phyloP scores from a whole-genome alignment of 2,797 vertebrate species.

The Triplophysa bombifrons region DNA sequence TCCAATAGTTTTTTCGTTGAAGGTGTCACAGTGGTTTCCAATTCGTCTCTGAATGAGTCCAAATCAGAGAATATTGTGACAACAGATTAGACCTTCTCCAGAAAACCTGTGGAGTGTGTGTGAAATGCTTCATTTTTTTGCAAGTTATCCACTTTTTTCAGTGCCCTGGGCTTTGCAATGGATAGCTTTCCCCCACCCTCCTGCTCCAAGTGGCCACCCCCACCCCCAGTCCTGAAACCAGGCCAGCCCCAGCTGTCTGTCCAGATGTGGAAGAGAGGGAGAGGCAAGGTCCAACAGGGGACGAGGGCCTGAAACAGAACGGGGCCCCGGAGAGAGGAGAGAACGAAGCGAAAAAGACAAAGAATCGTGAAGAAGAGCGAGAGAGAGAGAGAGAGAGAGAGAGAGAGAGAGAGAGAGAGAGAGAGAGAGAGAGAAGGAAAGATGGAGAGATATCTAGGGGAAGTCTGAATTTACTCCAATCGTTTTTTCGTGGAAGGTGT shows the following conservation, averaged over 20 bases:
- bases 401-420: not conserved
- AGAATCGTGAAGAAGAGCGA: slow-evolving; percentile 32
- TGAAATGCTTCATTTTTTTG: slow-evolving; percentile 68
- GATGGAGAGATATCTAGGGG: slow-evolving; percentile 34
- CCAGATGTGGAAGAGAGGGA: slow-evolving; percentile 90
- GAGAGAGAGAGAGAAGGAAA: slow-evolving; percentile 12
- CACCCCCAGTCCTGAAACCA: slow-evolving; percentile 86
- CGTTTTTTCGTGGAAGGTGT: not conserved
- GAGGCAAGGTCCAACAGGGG: slow-evolving; percentile 91
- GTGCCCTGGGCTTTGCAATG: slow-evolving; percentile 98
- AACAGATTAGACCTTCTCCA: not conserved
- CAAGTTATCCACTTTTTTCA: slow-evolving; percentile 76
- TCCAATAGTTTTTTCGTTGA: not conserved
- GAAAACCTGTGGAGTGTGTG: slow-evolving; percentile 46
- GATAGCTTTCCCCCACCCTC: slow-evolving; percentile 92
- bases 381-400: slow-evolving; percentile 1
- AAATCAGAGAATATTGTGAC: not conserved
- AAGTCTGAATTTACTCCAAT: slow-evolving; percentile 13
- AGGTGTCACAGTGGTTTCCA: slow-evolving; percentile 3
- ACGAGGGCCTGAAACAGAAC: slow-evolving; percentile 88
- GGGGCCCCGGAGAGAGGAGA: slow-evolving; percentile 56
- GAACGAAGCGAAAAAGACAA: slow-evolving; percentile 51
- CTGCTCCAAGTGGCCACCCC: slow-evolving; percentile 70
- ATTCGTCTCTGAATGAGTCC: not conserved
- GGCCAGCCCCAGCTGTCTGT: slow-evolving; percentile 99